Conservation (phyloP, 2,113 vertebrate species). For the Tauraco erythrolophus region DNA sequence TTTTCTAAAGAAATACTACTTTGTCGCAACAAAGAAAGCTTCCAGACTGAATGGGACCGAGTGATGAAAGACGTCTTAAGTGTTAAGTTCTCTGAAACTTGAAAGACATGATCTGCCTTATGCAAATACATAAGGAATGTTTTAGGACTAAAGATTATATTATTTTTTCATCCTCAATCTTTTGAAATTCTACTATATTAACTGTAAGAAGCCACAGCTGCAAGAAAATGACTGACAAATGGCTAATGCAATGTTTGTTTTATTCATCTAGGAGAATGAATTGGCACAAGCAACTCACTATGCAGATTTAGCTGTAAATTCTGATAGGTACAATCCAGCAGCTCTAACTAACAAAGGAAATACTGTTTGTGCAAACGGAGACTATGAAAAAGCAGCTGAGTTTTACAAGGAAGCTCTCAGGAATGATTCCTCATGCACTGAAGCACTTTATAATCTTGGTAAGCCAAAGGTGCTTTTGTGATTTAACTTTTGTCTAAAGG, state of each 20-base stretch:
- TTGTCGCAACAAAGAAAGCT: not conserved
- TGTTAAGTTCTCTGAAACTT: not conserved
- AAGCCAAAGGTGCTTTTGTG: conserved; percentile 35
- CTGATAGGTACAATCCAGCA: conserved; percentile 94
- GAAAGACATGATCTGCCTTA: not conserved
- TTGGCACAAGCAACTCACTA: conserved; percentile 89
- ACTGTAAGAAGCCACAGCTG: not conserved
- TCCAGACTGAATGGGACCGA: not conserved
- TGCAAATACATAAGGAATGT: not conserved
- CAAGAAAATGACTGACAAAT: not conserved
- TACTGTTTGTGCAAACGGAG: conserved; percentile 87
- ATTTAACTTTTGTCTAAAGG: not conserved
- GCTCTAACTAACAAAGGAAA: conserved; percentile 97
- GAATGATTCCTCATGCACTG: conserved; percentile 96
- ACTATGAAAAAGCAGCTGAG: conserved; percentile 93
- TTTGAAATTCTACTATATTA: not conserved
- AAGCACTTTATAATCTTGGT: conserved; percentile 97
- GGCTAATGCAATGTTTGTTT: conserved; percentile 41
- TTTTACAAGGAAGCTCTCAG: conserved; percentile 95
- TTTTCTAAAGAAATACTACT: not conserved
- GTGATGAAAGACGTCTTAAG: not conserved
- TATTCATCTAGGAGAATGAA: conserved; percentile 88
- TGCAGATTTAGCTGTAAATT: conserved; percentile 92
- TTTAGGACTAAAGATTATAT: not conserved
- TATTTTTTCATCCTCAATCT: not conserved